These are phyloP conservation scores for Falcunculus frontatus DNA, from an alignment of 2,113 vertebrate genomes.

Conservation along the genomic window DNA sequence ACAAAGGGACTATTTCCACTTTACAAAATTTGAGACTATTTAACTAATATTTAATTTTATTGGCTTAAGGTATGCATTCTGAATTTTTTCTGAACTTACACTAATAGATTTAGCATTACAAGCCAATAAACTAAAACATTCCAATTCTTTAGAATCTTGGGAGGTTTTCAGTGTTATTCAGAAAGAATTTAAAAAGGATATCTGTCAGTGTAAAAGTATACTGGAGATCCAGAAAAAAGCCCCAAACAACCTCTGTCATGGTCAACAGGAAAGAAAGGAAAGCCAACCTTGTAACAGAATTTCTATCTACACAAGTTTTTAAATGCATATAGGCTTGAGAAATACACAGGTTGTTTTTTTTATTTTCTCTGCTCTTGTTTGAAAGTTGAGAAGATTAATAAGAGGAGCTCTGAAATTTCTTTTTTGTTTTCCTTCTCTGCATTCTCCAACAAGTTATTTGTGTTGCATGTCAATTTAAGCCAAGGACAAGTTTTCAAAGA, in stretches of 20 bases:
- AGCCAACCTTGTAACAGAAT: background rate
- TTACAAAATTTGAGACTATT: background rate
- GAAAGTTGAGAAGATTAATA: background rate
- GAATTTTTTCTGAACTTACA: background rate
- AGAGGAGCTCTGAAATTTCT: background rate
- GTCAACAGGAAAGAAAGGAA: background rate
- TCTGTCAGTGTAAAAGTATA: background rate
- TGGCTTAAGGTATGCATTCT: background rate
- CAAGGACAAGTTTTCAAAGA: background rate
- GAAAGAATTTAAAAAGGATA: background rate
- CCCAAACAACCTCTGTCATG: accelerated
- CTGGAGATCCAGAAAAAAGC: background rate
- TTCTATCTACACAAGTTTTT: background rate
- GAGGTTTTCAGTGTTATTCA: background rate
- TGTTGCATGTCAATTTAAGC: background rate
- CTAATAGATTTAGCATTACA: background rate
- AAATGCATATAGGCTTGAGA: background rate
- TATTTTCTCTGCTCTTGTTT: background rate
- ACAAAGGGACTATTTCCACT: background rate
- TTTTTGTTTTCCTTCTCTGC: background rate
- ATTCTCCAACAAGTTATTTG: background rate
- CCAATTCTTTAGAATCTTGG: background rate
- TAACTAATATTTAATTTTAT: background rate
- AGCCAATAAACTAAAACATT: background rate
- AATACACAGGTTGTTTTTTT: background rate